Percentiles rank a stretch among this genome's conserved stretches.
Conservation (phyloP, 2,113 vertebrate genomes). For the Struthio camelus region DNA sequence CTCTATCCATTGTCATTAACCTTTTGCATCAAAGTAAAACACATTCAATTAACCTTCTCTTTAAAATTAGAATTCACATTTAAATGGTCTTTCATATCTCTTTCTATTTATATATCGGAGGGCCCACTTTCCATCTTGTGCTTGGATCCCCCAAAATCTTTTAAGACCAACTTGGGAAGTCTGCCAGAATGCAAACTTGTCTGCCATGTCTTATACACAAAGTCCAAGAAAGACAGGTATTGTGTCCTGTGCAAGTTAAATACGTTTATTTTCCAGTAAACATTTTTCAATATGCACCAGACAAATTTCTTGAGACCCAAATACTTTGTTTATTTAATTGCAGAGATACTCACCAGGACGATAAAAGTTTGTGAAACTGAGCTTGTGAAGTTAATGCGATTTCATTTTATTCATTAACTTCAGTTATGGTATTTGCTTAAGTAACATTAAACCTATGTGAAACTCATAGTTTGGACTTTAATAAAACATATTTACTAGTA, state of each 20-base stretch:
- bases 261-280: constrained; percentile 20
- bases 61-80: background rate
- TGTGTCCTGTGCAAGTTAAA: background rate
- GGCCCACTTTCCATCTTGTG: background rate
- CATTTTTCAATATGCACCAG: background rate
- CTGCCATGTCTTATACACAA: background rate
- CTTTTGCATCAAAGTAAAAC: background rate
- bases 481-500: background rate
- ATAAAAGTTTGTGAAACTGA: background rate
- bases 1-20: background rate
- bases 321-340: background rate
- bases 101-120: background rate
- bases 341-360: background rate
- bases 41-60: background rate
- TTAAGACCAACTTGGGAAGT: background rate
- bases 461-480: background rate
- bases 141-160: background rate
- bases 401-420: background rate
- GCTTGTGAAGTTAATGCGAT: background rate
- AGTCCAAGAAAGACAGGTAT: background rate
- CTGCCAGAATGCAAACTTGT: background rate
- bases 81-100: background rate
- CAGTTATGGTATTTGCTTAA: background rate
- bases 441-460: background rate
- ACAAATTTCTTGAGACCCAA: background rate